Evolutionary conservation across 1,140 invertebrate species (phyloP).

Genomic region (Antheraea mylitta): DNA sequence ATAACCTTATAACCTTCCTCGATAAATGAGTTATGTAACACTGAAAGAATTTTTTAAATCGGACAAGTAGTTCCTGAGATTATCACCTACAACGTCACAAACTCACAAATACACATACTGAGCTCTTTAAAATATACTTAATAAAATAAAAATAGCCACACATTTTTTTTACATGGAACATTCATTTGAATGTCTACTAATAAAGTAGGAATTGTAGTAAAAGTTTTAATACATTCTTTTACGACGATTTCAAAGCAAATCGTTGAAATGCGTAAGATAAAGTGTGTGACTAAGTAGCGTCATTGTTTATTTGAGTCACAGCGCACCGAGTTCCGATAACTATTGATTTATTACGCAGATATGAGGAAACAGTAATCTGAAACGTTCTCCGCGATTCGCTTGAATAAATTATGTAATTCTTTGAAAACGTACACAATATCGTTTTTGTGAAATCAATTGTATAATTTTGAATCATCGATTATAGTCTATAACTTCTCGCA

Average conservation of each 20-base stretch:
- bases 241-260: neutral
- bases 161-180: neutral
- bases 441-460: neutral
- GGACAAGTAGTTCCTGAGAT: no score
- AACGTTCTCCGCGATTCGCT: neutral
- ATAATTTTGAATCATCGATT: neutral
- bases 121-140: no score
- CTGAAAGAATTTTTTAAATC: no score
- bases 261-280: neutral
- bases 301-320: slow-evolving; percentile 3
- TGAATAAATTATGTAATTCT: neutral
- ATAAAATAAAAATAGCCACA: no score
- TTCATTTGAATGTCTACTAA: neutral
- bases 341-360: neutral
- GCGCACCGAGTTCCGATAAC: neutral
- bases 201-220: no score
- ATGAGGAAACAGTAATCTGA: neutral
- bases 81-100: no score
- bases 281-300: neutral
- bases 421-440: neutral
- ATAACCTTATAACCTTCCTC: no score
- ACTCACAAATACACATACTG: no score
- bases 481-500: no score
- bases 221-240: neutral
- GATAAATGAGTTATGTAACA: no score